Percentiles rank a stretch among this genome's conserved stretches.
Evolutionary conservation across 2,797 vertebrate genomes (phyloP).

Genomic region (Glossophaga mutica): DNA sequence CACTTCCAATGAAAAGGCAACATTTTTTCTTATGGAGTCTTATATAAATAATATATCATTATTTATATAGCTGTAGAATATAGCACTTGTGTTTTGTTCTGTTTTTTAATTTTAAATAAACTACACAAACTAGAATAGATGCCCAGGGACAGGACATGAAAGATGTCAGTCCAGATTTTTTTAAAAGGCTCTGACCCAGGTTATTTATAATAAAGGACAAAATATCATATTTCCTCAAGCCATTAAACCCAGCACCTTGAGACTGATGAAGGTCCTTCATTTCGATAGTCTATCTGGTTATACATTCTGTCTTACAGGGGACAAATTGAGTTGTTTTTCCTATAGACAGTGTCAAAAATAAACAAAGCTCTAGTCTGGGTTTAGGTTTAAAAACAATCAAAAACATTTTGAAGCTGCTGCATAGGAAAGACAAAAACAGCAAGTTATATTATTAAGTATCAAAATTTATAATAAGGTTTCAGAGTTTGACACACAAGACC

Average conservation of each 20-base stretch:
- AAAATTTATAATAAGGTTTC: neutral
- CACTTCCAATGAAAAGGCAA: neutral
- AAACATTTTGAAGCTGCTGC: neutral
- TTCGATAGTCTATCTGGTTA: neutral
- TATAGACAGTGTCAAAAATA: neutral
- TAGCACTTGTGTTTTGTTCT: neutral
- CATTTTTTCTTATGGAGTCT: neutral
- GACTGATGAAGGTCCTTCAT: neutral
- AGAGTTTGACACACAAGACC: neutral
- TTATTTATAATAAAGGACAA: constrained; percentile 19
- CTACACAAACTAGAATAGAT: neutral
- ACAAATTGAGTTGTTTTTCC: neutral
- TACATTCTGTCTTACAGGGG: neutral
- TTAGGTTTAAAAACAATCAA: neutral
- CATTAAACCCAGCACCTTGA: neutral
- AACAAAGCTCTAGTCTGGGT: neutral
- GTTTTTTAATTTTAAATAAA: constrained; percentile 8
- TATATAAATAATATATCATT: constrained; percentile 31
- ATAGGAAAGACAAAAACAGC: neutral
- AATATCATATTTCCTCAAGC: neutral
- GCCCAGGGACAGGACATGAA: neutral
- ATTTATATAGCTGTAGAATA: neutral
- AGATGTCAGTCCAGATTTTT: neutral
- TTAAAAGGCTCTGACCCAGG: neutral
- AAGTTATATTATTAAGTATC: neutral